A percentile compares a stretch with the other conserved stretches of the same genome.
Conservation (phyloP, 2,797 vertebrate genomes). For the Ispidina picta region DNA sequence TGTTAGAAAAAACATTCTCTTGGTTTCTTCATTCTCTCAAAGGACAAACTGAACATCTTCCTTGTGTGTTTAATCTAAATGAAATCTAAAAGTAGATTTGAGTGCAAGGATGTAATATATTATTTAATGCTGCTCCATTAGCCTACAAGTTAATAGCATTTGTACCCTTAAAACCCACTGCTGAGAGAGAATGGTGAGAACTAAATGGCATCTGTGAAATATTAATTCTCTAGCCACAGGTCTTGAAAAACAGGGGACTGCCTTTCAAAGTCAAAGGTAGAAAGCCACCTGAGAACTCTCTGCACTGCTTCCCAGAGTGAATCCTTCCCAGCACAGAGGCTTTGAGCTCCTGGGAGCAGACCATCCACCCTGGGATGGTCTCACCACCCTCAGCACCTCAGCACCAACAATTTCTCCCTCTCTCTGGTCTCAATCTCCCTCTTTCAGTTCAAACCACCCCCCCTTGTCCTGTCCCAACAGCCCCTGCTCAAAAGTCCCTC, state of each 20-base stretch:
- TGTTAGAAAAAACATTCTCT: neutral
- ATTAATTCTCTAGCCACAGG: neutral
- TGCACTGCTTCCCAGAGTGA: neutral
- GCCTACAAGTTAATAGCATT: neutral
- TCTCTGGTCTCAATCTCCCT: neutral
- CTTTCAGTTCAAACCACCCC: neutral
- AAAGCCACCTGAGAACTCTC: neutral
- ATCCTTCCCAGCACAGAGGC: neutral
- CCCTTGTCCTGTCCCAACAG: neutral
- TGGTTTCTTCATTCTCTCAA: neutral
- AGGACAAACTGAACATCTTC: neutral
- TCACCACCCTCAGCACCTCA: too few relatives aligned
- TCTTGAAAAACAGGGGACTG: neutral
- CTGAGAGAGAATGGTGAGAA: neutral
- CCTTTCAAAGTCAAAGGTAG: neutral
- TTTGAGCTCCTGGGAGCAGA: neutral
- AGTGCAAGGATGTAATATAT: neutral
- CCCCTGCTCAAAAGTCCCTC: neutral
- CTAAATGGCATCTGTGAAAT: neutral
- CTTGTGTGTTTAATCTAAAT: neutral
- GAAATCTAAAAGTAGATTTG: neutral
- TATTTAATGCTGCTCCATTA: constrained; percentile 1
- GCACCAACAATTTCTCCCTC: neutral
- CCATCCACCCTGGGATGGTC: too few relatives aligned
- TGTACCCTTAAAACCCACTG: neutral